phyloP scores from a whole-genome alignment of 1,140 invertebrate genomes.

The Drosophila melanica region DNA sequence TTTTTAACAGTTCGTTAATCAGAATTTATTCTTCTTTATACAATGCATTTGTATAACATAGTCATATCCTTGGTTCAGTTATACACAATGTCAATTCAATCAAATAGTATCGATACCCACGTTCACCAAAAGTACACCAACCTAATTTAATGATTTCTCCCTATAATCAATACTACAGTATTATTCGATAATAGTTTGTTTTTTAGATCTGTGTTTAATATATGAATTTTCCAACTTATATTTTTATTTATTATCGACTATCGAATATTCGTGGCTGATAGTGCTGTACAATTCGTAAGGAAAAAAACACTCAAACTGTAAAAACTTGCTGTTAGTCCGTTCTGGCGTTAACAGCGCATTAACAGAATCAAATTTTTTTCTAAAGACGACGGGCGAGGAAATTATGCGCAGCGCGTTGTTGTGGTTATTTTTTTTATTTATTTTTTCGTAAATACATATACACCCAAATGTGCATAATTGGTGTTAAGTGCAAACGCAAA shows the following conservation, averaged over 20 bases:
- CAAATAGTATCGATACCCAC: too few relatives aligned
- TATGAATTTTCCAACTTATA: neutral
- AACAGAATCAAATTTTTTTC: constrained; percentile 33
- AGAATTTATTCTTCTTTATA: too few relatives aligned
- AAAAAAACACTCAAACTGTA: constrained; percentile 1
- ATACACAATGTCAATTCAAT: too few relatives aligned
- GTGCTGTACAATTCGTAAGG: neutral
- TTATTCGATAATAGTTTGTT: neutral
- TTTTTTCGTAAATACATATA: constrained; percentile 67
- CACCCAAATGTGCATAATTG: constrained; percentile 56
- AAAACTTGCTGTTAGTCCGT: constrained; percentile 3
- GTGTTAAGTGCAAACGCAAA: constrained; percentile 51
- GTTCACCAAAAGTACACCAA: too few relatives aligned
- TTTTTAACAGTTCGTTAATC: too few relatives aligned
- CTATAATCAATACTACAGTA: neutral
- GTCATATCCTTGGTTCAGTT: too few relatives aligned
- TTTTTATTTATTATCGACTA: neutral
- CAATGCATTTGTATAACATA: too few relatives aligned
- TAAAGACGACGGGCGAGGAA: constrained; percentile 40
- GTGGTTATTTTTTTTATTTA: constrained; percentile 69
- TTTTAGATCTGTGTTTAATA: neutral
- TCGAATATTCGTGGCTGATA: neutral
- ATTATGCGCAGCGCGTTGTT: constrained; percentile 52
- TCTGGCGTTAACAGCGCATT: constrained; percentile 17
- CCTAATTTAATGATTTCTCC: too few relatives aligned